phyloP scores from a whole-genome alignment of 1,140 invertebrate genomes.

The Ctenoplectra terminalis region DNA sequence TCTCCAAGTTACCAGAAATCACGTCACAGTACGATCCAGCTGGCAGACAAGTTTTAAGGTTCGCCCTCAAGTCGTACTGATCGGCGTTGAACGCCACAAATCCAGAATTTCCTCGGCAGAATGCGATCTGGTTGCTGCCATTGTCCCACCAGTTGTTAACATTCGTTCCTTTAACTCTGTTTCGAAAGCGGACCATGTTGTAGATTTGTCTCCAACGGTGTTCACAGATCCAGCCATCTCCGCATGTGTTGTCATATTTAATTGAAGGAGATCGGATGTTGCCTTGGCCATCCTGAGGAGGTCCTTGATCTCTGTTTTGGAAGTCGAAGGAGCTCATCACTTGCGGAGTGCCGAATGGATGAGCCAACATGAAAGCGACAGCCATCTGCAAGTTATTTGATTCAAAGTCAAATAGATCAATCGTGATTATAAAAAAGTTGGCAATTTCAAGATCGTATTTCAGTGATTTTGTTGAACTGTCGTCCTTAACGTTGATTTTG shows the following conservation, averaged over 20 bases:
- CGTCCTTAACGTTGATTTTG: no score
- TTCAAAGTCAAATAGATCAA: not conserved
- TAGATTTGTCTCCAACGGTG: constrained; percentile 93
- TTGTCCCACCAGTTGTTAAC: constrained; percentile 90
- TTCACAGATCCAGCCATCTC: constrained; percentile 94
- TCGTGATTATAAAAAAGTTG: no score
- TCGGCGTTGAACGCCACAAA: constrained; percentile 91
- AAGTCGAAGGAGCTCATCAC: constrained; percentile 91
- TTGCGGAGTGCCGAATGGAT: constrained; percentile 88
- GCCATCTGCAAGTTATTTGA: constrained; percentile 84
- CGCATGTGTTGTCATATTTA: constrained; percentile 87
- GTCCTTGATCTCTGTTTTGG: constrained; percentile 80
- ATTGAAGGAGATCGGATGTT: constrained; percentile 87
- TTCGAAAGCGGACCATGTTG: constrained; percentile 91
- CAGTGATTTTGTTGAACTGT: no score
- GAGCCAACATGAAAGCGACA: constrained; percentile 90
- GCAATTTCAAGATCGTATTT: no score
- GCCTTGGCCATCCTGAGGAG: constrained; percentile 79
- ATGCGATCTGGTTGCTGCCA: constrained; percentile 89
- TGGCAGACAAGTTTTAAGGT: constrained; percentile 88
- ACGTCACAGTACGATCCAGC: constrained; percentile 93
- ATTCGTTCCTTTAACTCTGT: constrained; percentile 84
- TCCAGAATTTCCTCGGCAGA: constrained; percentile 87
- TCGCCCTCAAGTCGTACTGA: constrained; percentile 83
- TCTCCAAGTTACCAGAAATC: constrained; percentile 85